Evolutionary conservation across 2,888 invertebrate genomes (phyloP).

Genomic region (Lepetodrilus schrolli): DNA sequence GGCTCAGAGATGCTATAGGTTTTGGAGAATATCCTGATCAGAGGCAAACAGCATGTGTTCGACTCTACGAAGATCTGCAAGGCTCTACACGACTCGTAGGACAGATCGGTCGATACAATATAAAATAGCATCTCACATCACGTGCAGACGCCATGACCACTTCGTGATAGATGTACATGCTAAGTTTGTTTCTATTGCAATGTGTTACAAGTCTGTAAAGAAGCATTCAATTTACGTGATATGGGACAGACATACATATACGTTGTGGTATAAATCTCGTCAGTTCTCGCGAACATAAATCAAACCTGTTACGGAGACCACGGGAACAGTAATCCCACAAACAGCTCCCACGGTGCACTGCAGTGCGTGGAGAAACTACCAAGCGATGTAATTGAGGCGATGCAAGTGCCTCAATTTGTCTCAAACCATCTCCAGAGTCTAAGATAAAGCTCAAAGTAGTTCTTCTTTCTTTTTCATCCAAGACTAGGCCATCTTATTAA

Average conservation of each 20-base stretch:
- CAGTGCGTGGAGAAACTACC: conserved; percentile 10
- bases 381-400: conserved; percentile 4
- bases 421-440: background rate
- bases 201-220: background rate
- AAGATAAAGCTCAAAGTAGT: conserved; percentile 8
- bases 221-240: background rate
- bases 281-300: background rate
- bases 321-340: conserved; percentile 4
- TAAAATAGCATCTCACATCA: no score
- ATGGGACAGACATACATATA: background rate
- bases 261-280: background rate
- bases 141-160: background rate
- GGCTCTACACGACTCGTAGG: no score
- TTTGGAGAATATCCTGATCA: conserved; percentile 5
- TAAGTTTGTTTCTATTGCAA: background rate
- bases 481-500: conserved; percentile 10
- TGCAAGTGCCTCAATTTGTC: conserved; percentile 19
- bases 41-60: background rate
- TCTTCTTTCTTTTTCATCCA: no score
- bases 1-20: background rate
- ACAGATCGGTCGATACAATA: no score
- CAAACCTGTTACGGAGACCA: background rate
- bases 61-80: no score
- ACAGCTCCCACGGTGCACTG: conserved; percentile 17
- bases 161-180: background rate